Evolutionary conservation across 2,888 invertebrate species (phyloP).

Genomic region (Elmis aenea): DNA sequence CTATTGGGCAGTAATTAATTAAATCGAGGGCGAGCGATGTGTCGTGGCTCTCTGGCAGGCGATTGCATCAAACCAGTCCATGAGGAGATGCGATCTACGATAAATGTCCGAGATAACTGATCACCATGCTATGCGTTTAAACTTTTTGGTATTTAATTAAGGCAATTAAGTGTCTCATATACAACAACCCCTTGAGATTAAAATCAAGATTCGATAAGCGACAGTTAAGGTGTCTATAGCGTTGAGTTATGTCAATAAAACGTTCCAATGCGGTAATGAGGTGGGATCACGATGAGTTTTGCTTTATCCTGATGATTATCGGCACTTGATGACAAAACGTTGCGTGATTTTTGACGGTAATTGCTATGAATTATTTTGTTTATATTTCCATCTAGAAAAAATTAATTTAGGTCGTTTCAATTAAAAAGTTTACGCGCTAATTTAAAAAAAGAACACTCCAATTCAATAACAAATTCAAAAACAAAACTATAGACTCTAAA

Average conservation of each 20-base stretch:
- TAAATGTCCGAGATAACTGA: slow-evolving; percentile 42
- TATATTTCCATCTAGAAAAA: no score
- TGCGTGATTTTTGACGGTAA: no score
- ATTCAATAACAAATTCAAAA: no score
- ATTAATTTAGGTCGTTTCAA: no score
- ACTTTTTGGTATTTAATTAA: slow-evolving; percentile 47
- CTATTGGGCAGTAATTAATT: slow-evolving; percentile 40
- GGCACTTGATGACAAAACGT: slow-evolving; percentile 28
- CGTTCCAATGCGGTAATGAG: slow-evolving; percentile 34
- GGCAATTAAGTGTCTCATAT: slow-evolving; percentile 46
- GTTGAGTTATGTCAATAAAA: slow-evolving; percentile 39
- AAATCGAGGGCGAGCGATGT: slow-evolving; percentile 33
- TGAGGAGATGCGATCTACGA: slow-evolving; percentile 38
- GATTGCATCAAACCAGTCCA: slow-evolving; percentile 40
- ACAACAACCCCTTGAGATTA: slow-evolving; percentile 43
- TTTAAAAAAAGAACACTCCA: no score
- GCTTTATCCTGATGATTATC: slow-evolving; percentile 31
- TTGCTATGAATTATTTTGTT: no score
- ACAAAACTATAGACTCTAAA: no score
- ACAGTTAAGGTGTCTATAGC: slow-evolving; percentile 32
- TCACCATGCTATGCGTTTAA: slow-evolving; percentile 42
- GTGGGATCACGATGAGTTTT: slow-evolving; percentile 34
- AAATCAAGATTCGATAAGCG: slow-evolving; percentile 40
- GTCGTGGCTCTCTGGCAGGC: slow-evolving; percentile 33
- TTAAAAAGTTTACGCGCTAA: no score